Base-by-base conservation (phyloP, 2,113 vertebrate genomes). In the Callorhinus ursinus region DNA sequence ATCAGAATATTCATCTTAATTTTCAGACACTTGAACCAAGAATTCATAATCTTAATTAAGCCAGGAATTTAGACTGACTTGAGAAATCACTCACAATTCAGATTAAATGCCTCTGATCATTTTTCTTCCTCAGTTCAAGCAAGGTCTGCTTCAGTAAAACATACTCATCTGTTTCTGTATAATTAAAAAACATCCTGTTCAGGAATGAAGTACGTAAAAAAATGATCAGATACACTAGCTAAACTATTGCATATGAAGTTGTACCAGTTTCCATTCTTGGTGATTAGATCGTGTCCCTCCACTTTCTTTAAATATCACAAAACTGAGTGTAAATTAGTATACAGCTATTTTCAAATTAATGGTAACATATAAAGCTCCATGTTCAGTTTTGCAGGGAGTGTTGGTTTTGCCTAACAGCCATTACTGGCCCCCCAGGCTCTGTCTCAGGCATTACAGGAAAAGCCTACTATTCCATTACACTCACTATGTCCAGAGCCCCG, bases 81-180 rank as follows among this genome's bases (percentile, higher is more conserved):
- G 46, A 94, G 53, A 95, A 95, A 86, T 65, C 90, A 77, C 77
- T 96, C 53, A 51, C 65, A 96, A 92, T 61, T 1, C 8, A 95
- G 4, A 92, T 71, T 21, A 72, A 93, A 84, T 69, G 31, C 19
- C 42, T 26, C 69, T 69, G 49, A 88, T 90, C 28, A 33, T 71
- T 92, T 84, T 91, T 91, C 22, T 93, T 85, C 85, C 31, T 83
- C 19, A 51, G 11, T 82, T 84, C 51, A 42, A 7, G 4, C 3
- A 92, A 72, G 59, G 4, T 21, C 4, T 51, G 2, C 14, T 63
- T 67, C 77, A 76, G 5, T 13, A 77, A 93, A 93, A 10, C 8
- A 59, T 42, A 61, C n/a, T 90, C 57, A 21, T 22, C 79, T 82
- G n/a, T 88, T 65, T 36, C 65, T 42, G 0, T 24, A 7, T 76